A percentile compares a stretch with the other conserved stretches of the same genome.
Evolutionary conservation across 2,888 invertebrate genomes (phyloP).

Genomic region (Scelioninae gen. 1): DNA sequence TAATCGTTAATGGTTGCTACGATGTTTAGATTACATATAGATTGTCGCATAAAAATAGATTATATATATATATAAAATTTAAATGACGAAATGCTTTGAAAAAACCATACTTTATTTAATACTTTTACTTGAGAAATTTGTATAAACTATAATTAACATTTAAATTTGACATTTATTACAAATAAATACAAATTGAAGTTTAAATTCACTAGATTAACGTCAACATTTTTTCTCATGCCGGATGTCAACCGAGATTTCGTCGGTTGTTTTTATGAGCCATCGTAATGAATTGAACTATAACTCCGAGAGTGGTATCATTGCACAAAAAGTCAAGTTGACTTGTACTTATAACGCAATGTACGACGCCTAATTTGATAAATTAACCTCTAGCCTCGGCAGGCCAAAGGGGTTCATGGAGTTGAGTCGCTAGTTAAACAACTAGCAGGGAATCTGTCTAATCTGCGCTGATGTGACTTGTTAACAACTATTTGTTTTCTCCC

Average conservation of each 20-base stretch:
- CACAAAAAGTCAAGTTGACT: conserved; percentile 77
- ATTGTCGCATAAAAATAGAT: too few species aligned
- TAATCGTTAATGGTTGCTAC: too few species aligned
- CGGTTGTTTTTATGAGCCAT: conserved; percentile 16
- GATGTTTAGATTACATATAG: too few species aligned
- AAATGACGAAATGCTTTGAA: too few species aligned
- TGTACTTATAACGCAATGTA: conserved; percentile 81
- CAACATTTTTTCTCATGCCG: conserved; percentile 1
- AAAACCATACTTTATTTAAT: too few species aligned
- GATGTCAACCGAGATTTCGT: conserved; percentile 33
- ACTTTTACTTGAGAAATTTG: too few species aligned
- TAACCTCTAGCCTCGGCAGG: conserved; percentile 80
- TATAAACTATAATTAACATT: too few species aligned
- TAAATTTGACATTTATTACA: too few species aligned
- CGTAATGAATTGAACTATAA: conserved; percentile 52
- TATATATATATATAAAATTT: too few species aligned
- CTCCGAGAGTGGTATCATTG: conserved; percentile 38
- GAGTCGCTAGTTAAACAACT: conserved; percentile 76
- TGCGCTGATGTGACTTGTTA: conserved; percentile 82
- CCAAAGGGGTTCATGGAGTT: conserved; percentile 74
- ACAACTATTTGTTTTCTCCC: conserved; percentile 82
- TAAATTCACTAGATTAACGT: conserved; percentile 3
- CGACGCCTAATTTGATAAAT: conserved; percentile 82
- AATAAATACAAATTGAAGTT: neutral
- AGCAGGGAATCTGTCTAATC: conserved; percentile 84